phyloP scores from a whole-genome alignment of 2,113 vertebrate genomes.

The Leptobrachium ailaonicum region DNA sequence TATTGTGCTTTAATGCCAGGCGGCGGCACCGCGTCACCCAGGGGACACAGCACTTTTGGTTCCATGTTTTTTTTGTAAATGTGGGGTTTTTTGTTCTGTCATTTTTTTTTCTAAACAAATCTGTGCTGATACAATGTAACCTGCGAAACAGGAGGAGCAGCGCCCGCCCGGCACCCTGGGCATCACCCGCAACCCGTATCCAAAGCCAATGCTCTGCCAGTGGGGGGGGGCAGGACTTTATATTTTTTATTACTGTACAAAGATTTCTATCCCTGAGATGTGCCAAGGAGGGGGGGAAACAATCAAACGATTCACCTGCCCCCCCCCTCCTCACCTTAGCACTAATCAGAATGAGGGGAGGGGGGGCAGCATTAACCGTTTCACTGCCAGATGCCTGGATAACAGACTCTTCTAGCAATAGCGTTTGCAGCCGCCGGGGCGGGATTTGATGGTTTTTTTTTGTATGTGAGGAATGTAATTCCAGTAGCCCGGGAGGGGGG shows the following conservation, averaged over 20 bases:
- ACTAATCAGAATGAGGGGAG: too few relatives aligned
- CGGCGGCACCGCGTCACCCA: not conserved
- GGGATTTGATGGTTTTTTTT: not conserved
- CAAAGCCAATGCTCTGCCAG: too few relatives aligned
- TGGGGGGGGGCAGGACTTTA: too few relatives aligned
- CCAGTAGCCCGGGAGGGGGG: too few relatives aligned
- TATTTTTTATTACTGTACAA: too few relatives aligned
- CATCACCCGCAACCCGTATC: not conserved
- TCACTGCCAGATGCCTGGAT: not conserved
- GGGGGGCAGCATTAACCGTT: not conserved
- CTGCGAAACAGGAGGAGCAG: conserved; percentile 1
- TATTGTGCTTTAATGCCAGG: conserved; percentile 47
- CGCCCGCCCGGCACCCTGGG: not conserved
- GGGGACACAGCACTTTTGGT: conserved; percentile 21
- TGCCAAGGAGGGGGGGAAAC: too few relatives aligned
- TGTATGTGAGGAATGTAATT: not conserved
- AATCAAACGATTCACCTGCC: too few relatives aligned
- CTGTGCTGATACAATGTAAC: not conserved
- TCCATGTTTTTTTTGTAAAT: not conserved
- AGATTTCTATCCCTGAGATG: too few relatives aligned
- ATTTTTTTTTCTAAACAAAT: not conserved
- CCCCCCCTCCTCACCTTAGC: too few relatives aligned
- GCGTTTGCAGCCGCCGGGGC: not conserved
- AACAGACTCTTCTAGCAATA: not conserved
- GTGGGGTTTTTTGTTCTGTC: not conserved